Evolutionary conservation across 2,888 invertebrate genomes (phyloP), one percentile per base, ranked within the genome.

Genomic region (Odontomyia ornata): DNA sequence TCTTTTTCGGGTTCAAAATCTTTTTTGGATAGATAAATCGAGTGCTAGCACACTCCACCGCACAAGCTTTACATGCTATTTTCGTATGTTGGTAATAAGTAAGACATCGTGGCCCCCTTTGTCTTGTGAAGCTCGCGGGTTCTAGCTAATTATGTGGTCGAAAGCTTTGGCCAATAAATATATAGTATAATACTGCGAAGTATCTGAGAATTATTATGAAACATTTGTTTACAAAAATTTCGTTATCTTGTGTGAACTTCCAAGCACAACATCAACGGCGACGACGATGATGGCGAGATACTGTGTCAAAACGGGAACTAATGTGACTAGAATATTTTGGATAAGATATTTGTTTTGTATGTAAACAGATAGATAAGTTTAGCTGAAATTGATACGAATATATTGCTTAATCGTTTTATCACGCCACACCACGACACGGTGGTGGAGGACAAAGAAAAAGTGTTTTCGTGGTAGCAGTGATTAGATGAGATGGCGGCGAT

Each of bases 191-290:
- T 9, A 52, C 52, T 52, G 52, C 52, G 52, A 18, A 52, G 18
- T 52, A 52, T 18, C 52, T 13, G 52, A n/a, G n/a, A 52, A 18
- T 52, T 52, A 18, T 52, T 52, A 52, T 52, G 52, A 52, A 52
- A 52, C 18, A 52, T 52, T 52, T 52, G 52, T 52, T 52, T 52
- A 52, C 52, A 9, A 52, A 36, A 36, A 52, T 52, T 52, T 52
- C 15, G 52, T 52, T 52, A 52, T 52, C 52, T 9, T 52, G 52
- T 52, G 52, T 2, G 18, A 52, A 52, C 52, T 18, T 52, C 4
- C 18, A 52, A n/a, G 52, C 15, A 9, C n/a, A 52, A 15, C 18
- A 15, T n/a, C 13, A 15, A 52, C 13, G 52, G 18, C 13, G 52
- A 4, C 13, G 52, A 18, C 15, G 52, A 52, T 52, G 52, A 9